These are phyloP conservation scores for Hemibagrus guttatus DNA, from an alignment of 2,797 vertebrate species.

Conservation along the genomic window DNA sequence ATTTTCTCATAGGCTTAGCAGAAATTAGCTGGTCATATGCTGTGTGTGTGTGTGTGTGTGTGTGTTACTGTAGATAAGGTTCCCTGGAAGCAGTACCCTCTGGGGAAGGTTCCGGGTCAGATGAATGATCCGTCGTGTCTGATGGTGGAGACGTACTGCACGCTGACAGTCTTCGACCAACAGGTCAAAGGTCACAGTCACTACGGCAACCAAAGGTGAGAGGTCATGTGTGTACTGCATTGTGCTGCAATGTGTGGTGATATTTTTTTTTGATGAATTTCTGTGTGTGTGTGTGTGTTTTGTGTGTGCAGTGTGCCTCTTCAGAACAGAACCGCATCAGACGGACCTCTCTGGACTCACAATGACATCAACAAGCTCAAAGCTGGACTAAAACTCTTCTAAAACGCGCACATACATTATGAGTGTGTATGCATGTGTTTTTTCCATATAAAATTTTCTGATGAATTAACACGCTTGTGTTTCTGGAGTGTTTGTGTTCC, in stretches of 20 bases:
- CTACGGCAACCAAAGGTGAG: conserved; percentile 65
- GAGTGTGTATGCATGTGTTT: not conserved
- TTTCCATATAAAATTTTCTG: not conserved
- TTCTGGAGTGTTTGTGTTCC: not conserved
- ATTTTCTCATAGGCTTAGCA: too few species aligned
- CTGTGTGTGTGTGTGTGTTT: conserved; percentile 10
- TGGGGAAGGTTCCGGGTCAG: conserved; percentile 90
- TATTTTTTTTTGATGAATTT: not conserved
- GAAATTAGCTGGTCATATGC: too few species aligned
- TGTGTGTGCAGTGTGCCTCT: conserved; percentile 51
- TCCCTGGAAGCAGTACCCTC: conserved; percentile 83
- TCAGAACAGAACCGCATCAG: conserved; percentile 57
- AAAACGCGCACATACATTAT: conserved; percentile 25
- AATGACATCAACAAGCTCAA: conserved; percentile 73
- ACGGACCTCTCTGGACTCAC: conserved; percentile 73
- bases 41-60: conserved; percentile 23
- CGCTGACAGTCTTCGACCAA: conserved; percentile 88
- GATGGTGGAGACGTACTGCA: conserved; percentile 83
- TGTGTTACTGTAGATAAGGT: conserved; percentile 77
- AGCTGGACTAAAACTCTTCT: conserved; percentile 77
- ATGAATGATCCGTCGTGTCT: conserved; percentile 87
- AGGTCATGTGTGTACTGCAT: not conserved
- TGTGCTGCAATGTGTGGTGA: conserved; percentile 4
- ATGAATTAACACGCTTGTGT: not conserved
- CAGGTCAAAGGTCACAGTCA: conserved; percentile 72